phyloP scores from a whole-genome alignment of 2,888 invertebrate genomes.

The Nebria brevicollis region DNA sequence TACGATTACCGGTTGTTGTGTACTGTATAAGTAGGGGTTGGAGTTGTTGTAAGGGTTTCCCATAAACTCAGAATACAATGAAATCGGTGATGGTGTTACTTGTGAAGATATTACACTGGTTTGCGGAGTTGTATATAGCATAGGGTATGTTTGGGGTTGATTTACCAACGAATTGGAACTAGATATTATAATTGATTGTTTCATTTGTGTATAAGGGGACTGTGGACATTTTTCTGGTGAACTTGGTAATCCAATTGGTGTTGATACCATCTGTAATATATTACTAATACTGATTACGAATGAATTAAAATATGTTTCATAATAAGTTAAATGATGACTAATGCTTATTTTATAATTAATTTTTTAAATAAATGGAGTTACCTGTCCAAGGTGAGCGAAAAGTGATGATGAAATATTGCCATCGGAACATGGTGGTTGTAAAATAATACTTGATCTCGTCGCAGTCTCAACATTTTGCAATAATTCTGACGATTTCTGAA shows the following conservation, averaged over 20 bases:
- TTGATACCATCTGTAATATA: constrained; percentile 71
- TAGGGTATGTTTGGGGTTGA: constrained; percentile 59
- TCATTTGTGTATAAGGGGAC: constrained; percentile 26
- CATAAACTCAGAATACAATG: constrained; percentile 68
- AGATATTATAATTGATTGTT: constrained; percentile 11
- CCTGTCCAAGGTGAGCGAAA: constrained; percentile 66
- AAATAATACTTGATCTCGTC: constrained; percentile 65
- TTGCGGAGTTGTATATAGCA: constrained; percentile 53
- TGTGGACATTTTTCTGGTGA: constrained; percentile 48
- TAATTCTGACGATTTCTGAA: constrained; percentile 37
- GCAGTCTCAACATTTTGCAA: constrained; percentile 60
- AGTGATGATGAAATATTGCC: constrained; percentile 61
- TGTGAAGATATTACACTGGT: constrained; percentile 53
- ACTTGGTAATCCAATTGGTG: constrained; percentile 66
- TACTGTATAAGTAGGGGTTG: constrained; percentile 27
- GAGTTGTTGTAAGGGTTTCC: constrained; percentile 68
- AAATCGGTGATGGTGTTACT: constrained; percentile 55
- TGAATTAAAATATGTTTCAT: background rate
- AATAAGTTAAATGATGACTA: background rate
- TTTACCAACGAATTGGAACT: constrained; percentile 29
- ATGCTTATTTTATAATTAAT: background rate
- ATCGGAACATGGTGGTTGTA: constrained; percentile 64
- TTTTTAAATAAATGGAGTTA: constrained; percentile 51
- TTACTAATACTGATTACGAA: background rate
- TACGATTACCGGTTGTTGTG: constrained; percentile 37